Evolutionary conservation across 1,140 invertebrate genomes (phyloP).

Genomic region (Drosophila ercepeae): DNA sequence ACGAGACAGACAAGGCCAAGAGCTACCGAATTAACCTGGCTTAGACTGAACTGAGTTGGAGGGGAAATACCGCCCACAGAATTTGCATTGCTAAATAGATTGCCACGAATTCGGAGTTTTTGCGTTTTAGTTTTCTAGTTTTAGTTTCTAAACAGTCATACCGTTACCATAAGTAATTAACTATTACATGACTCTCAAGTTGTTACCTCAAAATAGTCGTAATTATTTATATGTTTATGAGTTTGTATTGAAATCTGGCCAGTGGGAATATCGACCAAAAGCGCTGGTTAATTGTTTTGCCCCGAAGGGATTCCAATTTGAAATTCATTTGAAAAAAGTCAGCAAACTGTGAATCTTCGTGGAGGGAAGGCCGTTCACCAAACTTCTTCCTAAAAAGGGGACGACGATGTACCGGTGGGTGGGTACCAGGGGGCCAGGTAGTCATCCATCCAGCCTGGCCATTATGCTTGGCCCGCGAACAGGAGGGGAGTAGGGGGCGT

Average conservation of each 20-base stretch:
- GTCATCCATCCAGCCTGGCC: constrained; percentile 2
- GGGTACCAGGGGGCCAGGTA: not conserved
- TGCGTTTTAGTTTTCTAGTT: not conserved
- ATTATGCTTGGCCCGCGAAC: not conserved
- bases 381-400: constrained; percentile 11
- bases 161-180: constrained; percentile 1
- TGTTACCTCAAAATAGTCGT: not conserved
- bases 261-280: constrained; percentile 35
- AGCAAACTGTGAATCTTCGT: constrained; percentile 40
- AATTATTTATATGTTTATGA: not conserved
- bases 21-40: constrained; percentile 17
- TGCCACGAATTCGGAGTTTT: not conserved
- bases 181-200: not conserved
- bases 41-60: constrained; percentile 3
- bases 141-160: not conserved
- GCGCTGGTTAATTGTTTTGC: constrained; percentile 32
- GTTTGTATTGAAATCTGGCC: constrained; percentile 5
- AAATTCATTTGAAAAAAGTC: constrained; percentile 27
- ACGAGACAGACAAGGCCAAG: not conserved
- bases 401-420: not conserved
- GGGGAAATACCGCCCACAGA: not conserved
- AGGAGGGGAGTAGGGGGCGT: constrained; percentile 22
- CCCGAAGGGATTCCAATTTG: constrained; percentile 30
- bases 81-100: constrained; percentile 25
- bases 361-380: constrained; percentile 31